A percentile compares a stretch with the other conserved stretches of the same genome.
Conservation (phyloP, 2,797 vertebrate species). For the Nannoperca australis region DNA sequence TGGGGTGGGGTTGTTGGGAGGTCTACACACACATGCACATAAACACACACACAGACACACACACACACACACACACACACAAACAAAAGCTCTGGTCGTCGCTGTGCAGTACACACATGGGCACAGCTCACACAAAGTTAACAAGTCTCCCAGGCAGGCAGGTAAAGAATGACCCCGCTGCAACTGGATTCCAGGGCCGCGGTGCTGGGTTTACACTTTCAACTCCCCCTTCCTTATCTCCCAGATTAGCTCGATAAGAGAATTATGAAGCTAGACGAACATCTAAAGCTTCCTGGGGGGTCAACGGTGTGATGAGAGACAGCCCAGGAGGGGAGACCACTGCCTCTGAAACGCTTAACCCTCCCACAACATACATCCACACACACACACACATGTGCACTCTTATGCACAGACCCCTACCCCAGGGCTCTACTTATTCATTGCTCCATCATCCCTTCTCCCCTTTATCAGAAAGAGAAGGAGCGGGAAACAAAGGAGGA, state of each 20-base stretch:
- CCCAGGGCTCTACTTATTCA: conserved; percentile 56
- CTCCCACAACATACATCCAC: conserved; percentile 62
- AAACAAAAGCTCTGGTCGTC: conserved; percentile 59
- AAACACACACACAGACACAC: conserved; percentile 32
- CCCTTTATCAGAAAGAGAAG: conserved; percentile 75
- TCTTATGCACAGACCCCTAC: conserved; percentile 53
- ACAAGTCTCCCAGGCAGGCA: conserved; percentile 72
- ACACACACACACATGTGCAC: conserved; percentile 57
- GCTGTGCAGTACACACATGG: conserved; percentile 55
- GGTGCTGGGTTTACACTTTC: conserved; percentile 88
- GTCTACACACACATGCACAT: conserved; percentile 25
- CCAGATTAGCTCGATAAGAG: conserved; percentile 88
- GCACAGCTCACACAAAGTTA: conserved; percentile 66
- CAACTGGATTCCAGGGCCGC: conserved; percentile 81
- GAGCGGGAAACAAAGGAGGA: conserved; percentile 76
- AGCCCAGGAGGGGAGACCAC: conserved; percentile 81
- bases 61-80: conserved; percentile 47
- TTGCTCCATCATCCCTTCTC: conserved; percentile 74
- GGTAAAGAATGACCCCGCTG: conserved; percentile 81
- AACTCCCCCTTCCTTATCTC: conserved; percentile 85
- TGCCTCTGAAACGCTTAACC: conserved; percentile 79
- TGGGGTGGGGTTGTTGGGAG: conserved; percentile 16
- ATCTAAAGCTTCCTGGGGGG: conserved; percentile 90
- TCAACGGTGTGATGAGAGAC: conserved; percentile 88
- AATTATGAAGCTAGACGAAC: conserved; percentile 89